phyloP scores from a whole-genome alignment of 2,888 invertebrate species.

The Terebella lapidaria region DNA sequence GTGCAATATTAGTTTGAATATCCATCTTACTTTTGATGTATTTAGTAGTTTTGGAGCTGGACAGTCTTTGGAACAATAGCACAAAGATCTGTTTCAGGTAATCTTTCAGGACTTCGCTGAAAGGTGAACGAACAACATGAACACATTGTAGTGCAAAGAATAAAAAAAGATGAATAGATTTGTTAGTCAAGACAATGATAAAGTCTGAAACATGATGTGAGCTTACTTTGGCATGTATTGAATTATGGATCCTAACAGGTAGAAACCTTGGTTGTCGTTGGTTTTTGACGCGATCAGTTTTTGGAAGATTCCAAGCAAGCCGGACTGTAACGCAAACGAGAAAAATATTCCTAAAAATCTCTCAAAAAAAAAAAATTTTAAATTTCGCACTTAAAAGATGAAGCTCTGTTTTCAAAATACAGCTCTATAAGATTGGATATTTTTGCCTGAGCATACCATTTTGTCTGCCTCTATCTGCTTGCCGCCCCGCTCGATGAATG shows the following conservation, averaged over 20 bases:
- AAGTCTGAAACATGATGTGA: too few species aligned
- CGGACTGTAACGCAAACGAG: conserved; percentile 42
- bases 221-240: conserved; percentile 73
- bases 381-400: too few species aligned
- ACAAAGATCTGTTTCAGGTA: conserved; percentile 84
- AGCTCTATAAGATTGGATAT: too few species aligned
- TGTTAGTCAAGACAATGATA: not conserved
- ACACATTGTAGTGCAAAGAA: not conserved
- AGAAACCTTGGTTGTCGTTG: conserved; percentile 95
- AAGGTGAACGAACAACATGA: conserved; percentile 31
- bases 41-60: conserved; percentile 90
- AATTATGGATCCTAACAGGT: conserved; percentile 79
- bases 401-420: too few species aligned
- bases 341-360: not conserved
- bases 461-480: conserved; percentile 60
- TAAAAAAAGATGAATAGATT: not conserved
- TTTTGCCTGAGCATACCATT: too few species aligned
- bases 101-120: conserved; percentile 67
- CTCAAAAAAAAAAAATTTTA: too few species aligned
- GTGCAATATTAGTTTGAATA: not conserved
- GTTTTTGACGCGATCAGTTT: conserved; percentile 91
- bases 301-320: conserved; percentile 86
- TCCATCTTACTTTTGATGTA: conserved; percentile 60
- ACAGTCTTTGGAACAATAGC: conserved; percentile 86
- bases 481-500: conserved; percentile 70